These are phyloP conservation scores for Bucorvus abyssinicus DNA, from an alignment of 2,797 vertebrate genomes.

Conservation along the genomic window DNA sequence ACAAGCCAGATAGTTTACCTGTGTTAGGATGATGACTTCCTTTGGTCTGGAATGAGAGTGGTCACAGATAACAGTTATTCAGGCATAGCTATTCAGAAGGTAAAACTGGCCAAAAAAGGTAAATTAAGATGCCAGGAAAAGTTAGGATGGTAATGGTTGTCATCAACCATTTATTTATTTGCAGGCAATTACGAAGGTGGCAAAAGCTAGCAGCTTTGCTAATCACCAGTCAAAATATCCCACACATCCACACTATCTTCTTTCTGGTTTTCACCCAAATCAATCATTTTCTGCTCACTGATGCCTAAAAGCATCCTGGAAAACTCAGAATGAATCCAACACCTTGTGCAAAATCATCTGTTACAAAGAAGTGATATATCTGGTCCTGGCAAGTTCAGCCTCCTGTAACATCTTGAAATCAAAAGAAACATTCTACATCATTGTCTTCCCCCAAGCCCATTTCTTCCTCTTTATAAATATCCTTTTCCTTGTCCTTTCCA, in stretches of 20 bases:
- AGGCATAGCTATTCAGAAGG: not conserved
- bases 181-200: not conserved
- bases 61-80: not conserved
- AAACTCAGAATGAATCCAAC: not conserved
- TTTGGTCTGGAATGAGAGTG: not conserved
- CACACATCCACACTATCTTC: not conserved
- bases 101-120: not conserved
- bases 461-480: not conserved
- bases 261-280: not conserved
- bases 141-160: not conserved
- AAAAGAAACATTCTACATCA: not conserved
- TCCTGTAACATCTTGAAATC: not conserved
- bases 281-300: not conserved
- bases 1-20: not conserved
- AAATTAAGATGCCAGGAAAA: not conserved
- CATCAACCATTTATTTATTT: not conserved
- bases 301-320: not conserved
- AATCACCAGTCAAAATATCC: not conserved
- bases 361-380: not conserved
- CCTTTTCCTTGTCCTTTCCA: not conserved
- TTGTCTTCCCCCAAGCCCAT: not conserved
- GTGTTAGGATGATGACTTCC: not conserved
- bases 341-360: not conserved
- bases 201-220: not conserved
- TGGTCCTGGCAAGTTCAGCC: not conserved